Percentiles rank a stretch among this genome's conserved stretches.
Evolutionary conservation across 2,888 invertebrate species (phyloP).

Genomic region (Liopterus haemorrhoidalis): DNA sequence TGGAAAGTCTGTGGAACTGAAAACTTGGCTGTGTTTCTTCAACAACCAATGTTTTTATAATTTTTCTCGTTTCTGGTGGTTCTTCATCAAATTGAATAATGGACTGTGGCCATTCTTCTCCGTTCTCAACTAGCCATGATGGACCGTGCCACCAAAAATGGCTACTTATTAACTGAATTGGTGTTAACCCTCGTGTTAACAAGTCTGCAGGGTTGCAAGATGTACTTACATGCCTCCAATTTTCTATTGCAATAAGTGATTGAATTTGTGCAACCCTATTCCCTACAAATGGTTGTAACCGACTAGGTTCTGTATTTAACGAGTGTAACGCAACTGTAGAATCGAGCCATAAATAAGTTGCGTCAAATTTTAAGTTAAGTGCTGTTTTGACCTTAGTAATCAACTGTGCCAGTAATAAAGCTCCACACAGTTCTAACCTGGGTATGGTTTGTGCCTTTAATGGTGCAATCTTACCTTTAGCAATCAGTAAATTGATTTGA

Average conservation of each 20-base stretch:
- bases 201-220: conserved; percentile 27
- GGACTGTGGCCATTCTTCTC: too few relatives aligned
- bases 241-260: background rate
- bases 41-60: too few relatives aligned
- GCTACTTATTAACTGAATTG: conserved; percentile 13
- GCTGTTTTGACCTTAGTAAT: conserved; percentile 12
- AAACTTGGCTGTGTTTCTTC: too few relatives aligned
- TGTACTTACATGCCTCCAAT: conserved; percentile 21
- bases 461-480: conserved; percentile 34
- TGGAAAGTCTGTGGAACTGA: too few relatives aligned
- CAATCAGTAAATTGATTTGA: conserved; percentile 25
- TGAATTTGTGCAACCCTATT: conserved; percentile 28
- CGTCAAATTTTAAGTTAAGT: conserved; percentile 13
- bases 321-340: conserved; percentile 26
- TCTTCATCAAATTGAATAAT: too few relatives aligned
- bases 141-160: conserved; percentile 21
- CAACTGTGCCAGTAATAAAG: conserved; percentile 26
- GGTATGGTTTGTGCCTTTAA: conserved; percentile 29
- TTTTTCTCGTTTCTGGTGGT: too few relatives aligned
- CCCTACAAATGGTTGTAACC: conserved; percentile 24
- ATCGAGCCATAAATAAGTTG: conserved; percentile 26
- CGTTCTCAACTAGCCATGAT: too few relatives aligned
- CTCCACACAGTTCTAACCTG: conserved; percentile 29
- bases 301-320: conserved; percentile 8
- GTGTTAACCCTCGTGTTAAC: conserved; percentile 21